Base-by-base conservation (phyloP, 1,140 invertebrate genomes). In the Lutraria rhynchaena region DNA sequence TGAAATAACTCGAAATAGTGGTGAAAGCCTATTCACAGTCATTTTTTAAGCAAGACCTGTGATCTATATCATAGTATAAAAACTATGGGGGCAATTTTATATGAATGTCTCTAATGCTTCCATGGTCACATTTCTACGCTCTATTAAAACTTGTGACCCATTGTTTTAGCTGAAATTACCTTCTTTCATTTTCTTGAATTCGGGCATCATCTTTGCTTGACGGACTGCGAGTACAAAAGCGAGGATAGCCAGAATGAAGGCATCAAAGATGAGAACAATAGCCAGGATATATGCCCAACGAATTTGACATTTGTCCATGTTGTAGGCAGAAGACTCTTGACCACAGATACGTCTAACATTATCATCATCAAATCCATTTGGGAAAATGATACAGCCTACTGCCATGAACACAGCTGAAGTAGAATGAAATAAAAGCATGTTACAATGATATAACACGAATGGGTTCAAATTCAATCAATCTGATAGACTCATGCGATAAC, bases 201-300 rank as follows among this genome's bases (percentile, higher is more conserved):
- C 60, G 51, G 58, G 58, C 29, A 63, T 24, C 41, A 49, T 63
- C 29, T 89, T 89, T 22, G 90, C 89, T 71, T 92, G 91, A 81
- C 89, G 86, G 0, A 96, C 96, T 19, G 97, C 98, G 81, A 99
- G 93, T 86, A 99, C 97, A 91, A 99, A 99, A 9, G 98, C 98
- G 37, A 99, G 94, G 7, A 96, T 95, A 0, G 98, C 95, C 58
- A 99, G 93, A 63, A 98, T 97, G 13, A 96, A 93, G 33, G 97
- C 97, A 92, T 99, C 98, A 82, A 98, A 93, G 78, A 98, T 96
- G 0, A 96, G 96, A 61, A 99, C 98, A 63, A 97, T 96, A 17
- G 97, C 97, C 77, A 99, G 93, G 9, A 98, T 94, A 93, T 97
- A 99, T 0, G 98, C 98, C 98, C 98, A 99, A 83, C 98, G 95